Conservation (phyloP, 2,113 vertebrate genomes). For the Dryoscopus gambensis region DNA sequence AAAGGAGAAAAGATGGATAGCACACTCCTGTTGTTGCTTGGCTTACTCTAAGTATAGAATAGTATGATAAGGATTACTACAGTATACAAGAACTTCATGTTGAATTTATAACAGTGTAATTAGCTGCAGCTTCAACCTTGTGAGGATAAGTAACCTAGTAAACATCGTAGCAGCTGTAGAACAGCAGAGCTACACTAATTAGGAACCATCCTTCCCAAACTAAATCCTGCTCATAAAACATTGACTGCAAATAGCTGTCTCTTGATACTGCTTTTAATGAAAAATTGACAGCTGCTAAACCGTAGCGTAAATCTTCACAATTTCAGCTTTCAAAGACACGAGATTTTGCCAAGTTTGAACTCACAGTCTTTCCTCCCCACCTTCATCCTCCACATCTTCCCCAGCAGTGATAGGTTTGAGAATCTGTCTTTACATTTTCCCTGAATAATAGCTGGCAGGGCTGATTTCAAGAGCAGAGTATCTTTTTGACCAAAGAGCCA, state of each 20-base stretch:
- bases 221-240: neutral
- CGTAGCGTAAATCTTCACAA: neutral
- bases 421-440: neutral
- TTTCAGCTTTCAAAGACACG: neutral
- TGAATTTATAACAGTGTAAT: neutral
- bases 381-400: too few relatives aligned
- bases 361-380: neutral
- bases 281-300: neutral
- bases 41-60: neutral
- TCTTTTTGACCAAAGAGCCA: neutral
- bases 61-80: neutral
- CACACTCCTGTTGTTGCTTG: neutral
- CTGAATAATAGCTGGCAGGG: neutral
- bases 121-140: neutral
- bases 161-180: neutral
- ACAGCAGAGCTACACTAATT: neutral
- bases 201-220: neutral
- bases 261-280: neutral
- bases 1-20: neutral
- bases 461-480: neutral
- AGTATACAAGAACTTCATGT: neutral
- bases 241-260: neutral
- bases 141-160: neutral
- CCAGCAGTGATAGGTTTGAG: neutral
- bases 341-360: neutral